phyloP scores from a whole-genome alignment of 2,888 invertebrate genomes.

The Steinernema carpocapsae region DNA sequence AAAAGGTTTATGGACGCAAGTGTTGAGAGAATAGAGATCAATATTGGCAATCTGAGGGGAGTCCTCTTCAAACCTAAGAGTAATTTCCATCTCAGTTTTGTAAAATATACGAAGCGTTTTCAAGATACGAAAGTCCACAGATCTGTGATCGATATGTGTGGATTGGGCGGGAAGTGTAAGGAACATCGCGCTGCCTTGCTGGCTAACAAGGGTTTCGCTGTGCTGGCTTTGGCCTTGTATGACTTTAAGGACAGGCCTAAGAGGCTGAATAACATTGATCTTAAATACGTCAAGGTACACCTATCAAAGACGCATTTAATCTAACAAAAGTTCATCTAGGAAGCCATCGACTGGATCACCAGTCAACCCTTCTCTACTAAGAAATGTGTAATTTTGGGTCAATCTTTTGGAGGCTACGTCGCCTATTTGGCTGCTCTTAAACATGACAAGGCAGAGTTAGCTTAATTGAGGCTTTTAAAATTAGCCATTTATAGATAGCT shows the following conservation, averaged over 20 bases:
- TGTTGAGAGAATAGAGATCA: neutral
- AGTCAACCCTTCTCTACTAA: neutral
- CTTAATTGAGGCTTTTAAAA: neutral
- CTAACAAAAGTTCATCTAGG: neutral
- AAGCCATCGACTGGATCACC: conserved; percentile 29
- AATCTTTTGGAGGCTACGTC: conserved; percentile 9
- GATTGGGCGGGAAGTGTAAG: neutral
- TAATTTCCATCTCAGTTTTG: too few species aligned
- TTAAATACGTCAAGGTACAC: neutral
- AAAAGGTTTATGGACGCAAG: neutral
- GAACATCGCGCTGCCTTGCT: conserved; percentile 22
- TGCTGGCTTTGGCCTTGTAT: conserved; percentile 16
- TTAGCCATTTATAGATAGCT: neutral
- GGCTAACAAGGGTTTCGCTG: conserved; percentile 15
- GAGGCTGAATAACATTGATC: conserved; percentile 1
- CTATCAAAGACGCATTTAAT: neutral
- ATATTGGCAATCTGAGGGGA: neutral
- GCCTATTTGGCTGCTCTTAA: neutral
- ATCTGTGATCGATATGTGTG: conserved; percentile 28
- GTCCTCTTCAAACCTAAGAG: conserved; percentile 25
- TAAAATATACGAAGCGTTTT: too few species aligned
- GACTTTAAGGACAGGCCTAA: conserved; percentile 24
- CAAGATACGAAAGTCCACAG: neutral
- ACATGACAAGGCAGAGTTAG: neutral
- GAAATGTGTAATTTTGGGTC: neutral